Conservation (phyloP, 2,113 vertebrate genomes). For the Zootoca vivipara region DNA sequence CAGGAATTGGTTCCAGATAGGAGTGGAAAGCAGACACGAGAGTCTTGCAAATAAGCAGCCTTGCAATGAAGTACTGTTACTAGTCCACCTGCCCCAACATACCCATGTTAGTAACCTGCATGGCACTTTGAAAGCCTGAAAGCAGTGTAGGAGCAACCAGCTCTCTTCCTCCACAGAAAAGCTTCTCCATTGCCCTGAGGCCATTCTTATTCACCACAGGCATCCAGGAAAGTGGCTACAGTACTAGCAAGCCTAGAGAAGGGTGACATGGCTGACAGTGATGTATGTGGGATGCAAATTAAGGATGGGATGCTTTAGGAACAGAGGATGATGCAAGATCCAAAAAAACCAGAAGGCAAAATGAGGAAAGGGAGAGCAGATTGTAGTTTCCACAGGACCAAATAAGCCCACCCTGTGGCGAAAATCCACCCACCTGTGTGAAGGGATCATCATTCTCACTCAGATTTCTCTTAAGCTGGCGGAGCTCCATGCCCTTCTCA, state of each 20-base stretch:
- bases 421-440: slow-evolving; percentile 80
- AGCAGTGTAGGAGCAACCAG: background rate
- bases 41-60: background rate
- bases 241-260: background rate
- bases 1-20: background rate
- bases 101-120: background rate
- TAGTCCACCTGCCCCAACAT: background rate
- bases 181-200: background rate
- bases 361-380: background rate
- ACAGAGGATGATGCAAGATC: background rate
- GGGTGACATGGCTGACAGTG: background rate
- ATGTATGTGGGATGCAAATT: background rate
- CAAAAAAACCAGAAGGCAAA: background rate
- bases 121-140: background rate
- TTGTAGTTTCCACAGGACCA: background rate
- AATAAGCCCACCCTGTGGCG: background rate
- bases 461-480: slow-evolving; percentile 91
- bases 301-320: background rate
- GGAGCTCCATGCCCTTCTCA: slow-evolving; percentile 89
- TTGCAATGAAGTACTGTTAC: background rate
- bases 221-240: background rate
- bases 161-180: background rate
- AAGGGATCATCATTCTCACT: slow-evolving; percentile 90
- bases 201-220: background rate
- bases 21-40: background rate